Evolutionary conservation across 2,113 vertebrate genomes (phyloP).

Genomic region (Gymnogyps californianus): DNA sequence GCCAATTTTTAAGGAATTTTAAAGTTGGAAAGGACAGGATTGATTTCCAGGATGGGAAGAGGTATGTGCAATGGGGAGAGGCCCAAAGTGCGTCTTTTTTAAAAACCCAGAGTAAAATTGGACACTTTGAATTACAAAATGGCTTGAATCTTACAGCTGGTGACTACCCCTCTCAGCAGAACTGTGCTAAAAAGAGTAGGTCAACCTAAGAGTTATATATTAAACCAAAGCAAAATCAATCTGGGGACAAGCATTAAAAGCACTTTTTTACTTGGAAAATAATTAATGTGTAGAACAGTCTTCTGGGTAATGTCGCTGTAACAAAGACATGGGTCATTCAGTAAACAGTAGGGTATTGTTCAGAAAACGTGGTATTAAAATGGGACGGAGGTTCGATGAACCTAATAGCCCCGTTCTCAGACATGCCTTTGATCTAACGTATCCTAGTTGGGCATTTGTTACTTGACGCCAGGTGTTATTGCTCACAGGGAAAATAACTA

Average conservation of each 20-base stretch:
- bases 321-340: neutral
- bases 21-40: neutral
- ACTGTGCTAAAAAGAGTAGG: neutral
- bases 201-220: neutral
- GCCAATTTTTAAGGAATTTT: neutral
- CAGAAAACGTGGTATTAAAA: neutral
- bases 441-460: neutral
- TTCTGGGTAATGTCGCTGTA: neutral
- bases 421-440: neutral
- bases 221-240: constrained; percentile 5
- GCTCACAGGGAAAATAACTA: neutral
- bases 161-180: neutral
- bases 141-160: neutral
- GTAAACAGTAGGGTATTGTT: constrained; percentile 7
- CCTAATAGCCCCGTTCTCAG: neutral
- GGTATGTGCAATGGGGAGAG: neutral
- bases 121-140: neutral
- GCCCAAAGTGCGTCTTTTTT: neutral
- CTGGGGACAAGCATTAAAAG: neutral
- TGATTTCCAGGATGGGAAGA: neutral
- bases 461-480: neutral
- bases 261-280: constrained; percentile 8
- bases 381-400: neutral
- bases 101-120: neutral
- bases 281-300: neutral